Evolutionary conservation across 2,113 vertebrate genomes (phyloP).

Genomic region (Electrona antarctica): DNA sequence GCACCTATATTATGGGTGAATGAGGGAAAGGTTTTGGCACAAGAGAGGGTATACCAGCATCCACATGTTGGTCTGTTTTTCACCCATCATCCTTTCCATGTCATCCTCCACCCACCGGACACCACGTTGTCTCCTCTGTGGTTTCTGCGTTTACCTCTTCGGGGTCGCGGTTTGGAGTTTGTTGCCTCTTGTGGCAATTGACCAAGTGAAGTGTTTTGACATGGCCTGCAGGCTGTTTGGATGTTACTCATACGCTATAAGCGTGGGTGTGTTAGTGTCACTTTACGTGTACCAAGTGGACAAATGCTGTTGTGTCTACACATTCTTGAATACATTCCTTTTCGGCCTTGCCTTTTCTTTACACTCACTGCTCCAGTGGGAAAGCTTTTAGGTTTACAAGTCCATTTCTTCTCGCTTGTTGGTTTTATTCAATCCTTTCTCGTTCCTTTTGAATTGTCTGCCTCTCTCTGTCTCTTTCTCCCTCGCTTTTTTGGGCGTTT

Average conservation of each 20-base stretch:
- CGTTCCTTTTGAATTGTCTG: constrained; percentile 6
- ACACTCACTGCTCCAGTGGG: constrained; percentile 40
- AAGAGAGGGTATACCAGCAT: too few species aligned
- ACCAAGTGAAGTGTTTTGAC: constrained; percentile 37
- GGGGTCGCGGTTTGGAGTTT: constrained; percentile 2
- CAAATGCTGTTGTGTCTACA: constrained; percentile 4
- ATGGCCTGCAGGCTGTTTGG: constrained; percentile 44
- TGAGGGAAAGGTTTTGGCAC: too few species aligned
- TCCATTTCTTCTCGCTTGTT: constrained; percentile 16
- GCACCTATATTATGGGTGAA: too few species aligned
- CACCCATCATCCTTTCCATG: constrained; percentile 14
- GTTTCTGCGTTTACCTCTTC: constrained; percentile 10
- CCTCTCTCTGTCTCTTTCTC: constrained; percentile 8
- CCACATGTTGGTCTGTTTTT: constrained; percentile 1
- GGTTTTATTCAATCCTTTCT: constrained; percentile 41
- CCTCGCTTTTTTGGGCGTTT: constrained; percentile 4
- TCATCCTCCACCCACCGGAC: neutral
- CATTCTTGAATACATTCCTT: neutral
- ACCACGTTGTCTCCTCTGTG: constrained; percentile 5
- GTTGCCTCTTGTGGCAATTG: constrained; percentile 8
- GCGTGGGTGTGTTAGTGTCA: constrained; percentile 1
- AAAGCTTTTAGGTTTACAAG: constrained; percentile 48
- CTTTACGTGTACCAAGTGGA: constrained; percentile 1
- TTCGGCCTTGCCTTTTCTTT: constrained; percentile 6
- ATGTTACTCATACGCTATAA: constrained; percentile 35